phyloP scores from a whole-genome alignment of 2,888 invertebrate species.

The Acronicta aceris region DNA sequence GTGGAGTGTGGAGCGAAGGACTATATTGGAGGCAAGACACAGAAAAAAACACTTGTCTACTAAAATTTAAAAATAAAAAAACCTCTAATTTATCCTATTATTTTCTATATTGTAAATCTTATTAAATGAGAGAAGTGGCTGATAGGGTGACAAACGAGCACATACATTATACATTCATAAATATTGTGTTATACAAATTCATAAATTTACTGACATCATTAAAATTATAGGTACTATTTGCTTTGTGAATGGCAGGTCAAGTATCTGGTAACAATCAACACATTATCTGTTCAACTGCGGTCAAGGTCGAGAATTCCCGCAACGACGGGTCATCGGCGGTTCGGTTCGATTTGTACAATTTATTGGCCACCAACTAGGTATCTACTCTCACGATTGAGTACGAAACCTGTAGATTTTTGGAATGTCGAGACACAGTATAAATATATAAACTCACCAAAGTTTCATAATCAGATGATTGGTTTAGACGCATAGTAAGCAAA shows the following conservation, averaged over 20 bases:
- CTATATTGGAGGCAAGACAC: conserved; percentile 35
- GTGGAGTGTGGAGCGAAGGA: conserved; percentile 47
- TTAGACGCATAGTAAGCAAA: too few species aligned
- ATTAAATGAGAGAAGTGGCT: too few species aligned
- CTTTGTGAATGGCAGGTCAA: conserved; percentile 46
- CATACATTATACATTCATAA: too few species aligned
- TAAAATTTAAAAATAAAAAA: too few species aligned
- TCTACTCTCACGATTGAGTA: conserved; percentile 55
- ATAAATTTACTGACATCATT: too few species aligned
- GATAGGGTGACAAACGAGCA: too few species aligned
- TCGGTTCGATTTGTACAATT: conserved; percentile 66
- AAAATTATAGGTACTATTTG: background rate
- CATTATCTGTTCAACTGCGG: conserved; percentile 46
- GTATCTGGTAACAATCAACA: conserved; percentile 47
- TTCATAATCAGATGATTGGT: too few species aligned
- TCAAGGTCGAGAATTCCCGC: conserved; percentile 57
- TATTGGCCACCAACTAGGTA: conserved; percentile 62
- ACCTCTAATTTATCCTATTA: too few species aligned
- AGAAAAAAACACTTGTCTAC: conserved; percentile 31
- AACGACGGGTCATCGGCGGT: conserved; percentile 45
- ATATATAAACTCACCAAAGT: too few species aligned
- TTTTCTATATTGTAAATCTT: too few species aligned
- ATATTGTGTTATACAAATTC: too few species aligned
- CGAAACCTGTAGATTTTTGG: conserved; percentile 13
- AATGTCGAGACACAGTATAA: background rate